phyloP scores from a whole-genome alignment of 2,113 vertebrate genomes.

The Planiliza haematocheilus region DNA sequence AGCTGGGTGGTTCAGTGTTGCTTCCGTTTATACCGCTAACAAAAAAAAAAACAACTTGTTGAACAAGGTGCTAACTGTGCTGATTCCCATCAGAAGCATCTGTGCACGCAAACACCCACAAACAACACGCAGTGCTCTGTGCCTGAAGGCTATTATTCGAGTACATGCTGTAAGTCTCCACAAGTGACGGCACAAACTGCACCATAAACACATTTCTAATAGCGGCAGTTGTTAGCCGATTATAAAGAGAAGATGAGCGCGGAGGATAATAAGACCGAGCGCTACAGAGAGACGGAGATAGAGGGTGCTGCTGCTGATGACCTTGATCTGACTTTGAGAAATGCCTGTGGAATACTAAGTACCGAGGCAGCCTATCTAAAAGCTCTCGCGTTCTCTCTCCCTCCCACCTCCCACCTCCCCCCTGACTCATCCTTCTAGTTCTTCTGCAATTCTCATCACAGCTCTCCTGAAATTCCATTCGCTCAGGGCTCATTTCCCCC shows the following conservation, averaged over 20 bases:
- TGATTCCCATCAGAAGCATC: constrained; percentile 6
- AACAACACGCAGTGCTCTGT: constrained; percentile 12
- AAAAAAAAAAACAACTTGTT: not conserved
- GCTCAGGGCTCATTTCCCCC: constrained; percentile 21
- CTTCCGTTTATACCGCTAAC: too few relatives aligned
- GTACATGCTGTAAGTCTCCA: constrained; percentile 26
- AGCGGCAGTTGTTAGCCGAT: constrained; percentile 24
- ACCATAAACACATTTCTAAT: constrained; percentile 63
- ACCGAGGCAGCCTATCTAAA: constrained; percentile 62
- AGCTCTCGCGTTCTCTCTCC: constrained; percentile 43
- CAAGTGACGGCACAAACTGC: constrained; percentile 32
- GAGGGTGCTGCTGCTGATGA: constrained; percentile 67
- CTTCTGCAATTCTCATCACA: constrained; percentile 52
- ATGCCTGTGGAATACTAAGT: constrained; percentile 79
- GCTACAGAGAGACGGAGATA: constrained; percentile 47
- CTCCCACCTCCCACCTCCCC: constrained; percentile 49
- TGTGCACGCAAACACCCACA: constrained; percentile 38
- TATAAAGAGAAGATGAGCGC: constrained; percentile 47
- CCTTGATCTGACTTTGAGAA: constrained; percentile 79
- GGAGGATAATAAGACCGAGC: constrained; percentile 48
- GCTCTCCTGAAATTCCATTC: constrained; percentile 29
- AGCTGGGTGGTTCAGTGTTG: constrained; percentile 13
- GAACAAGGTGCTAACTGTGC: not conserved
- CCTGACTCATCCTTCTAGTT: constrained; percentile 63
- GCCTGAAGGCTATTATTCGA: constrained; percentile 24